Base-by-base conservation (phyloP, 53 echinoderm and acorn worm species). In the Echinarachnius parma region DNA sequence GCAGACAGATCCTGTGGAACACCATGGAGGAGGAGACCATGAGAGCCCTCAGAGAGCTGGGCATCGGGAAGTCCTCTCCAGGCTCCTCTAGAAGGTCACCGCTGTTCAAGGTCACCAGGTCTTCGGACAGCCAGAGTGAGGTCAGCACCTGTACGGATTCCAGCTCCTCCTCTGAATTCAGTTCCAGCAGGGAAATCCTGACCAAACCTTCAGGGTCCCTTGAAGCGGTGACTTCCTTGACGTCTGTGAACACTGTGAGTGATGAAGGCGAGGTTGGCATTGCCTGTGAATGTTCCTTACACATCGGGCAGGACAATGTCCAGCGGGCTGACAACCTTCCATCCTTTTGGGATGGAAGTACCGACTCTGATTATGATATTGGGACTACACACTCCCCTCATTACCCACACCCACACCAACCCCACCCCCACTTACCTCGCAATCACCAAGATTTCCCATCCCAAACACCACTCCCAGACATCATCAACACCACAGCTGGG, bases 1-100 rank as follows among this genome's bases (percentile, higher is more conserved):
- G 57, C n/a, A 24, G 26, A 24, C 42, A 28, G 25, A 28, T 39
- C 0, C 42, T 72, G 21, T 72, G 39, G 62, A 78, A 78, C 48
- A 34, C 27, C 36, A 62, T 78, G 37, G 84, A 84, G 50, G 26
- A 21, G 48, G 84, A 84, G 34, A 84, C 84, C 16, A 46, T 84
- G 33, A 55, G 56, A 10, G 84, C 84, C 18, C 37, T 84, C 48
- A 69, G 46, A 5, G 64, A 84, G 50, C 58, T 84, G 15, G 84
- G 84, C 15, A 16, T 72, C 0, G 74, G 57, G 33, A 72, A 36
- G 28, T 27, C 26, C 10, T 11, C 54, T 15, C 26, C 74, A 14
- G 27, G 16, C 4, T 22, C n/a, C 10, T 23, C 1, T 5, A 28
- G 42, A 21, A 37, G 16, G 56, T 72, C 21, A 13, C 74, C 74